A percentile compares a stretch with the other conserved stretches of the same genome.
phyloP scores from a whole-genome alignment of 1,140 invertebrate genomes.

The Lutraria rhynchaena region DNA sequence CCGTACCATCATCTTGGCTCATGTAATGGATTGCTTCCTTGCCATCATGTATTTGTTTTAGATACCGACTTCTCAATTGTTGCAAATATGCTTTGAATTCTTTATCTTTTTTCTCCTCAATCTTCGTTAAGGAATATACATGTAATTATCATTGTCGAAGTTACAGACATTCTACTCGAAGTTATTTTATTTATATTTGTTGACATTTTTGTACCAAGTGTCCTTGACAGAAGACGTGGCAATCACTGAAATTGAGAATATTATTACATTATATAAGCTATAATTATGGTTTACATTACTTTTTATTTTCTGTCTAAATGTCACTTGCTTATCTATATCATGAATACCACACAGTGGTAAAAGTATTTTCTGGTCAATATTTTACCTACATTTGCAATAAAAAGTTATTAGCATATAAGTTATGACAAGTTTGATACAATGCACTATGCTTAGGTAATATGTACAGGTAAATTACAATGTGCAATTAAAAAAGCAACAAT shows the following conservation, averaged over 20 bases:
- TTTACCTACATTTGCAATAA: too few species aligned
- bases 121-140: conserved; percentile 1
- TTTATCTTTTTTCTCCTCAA: conserved; percentile 13
- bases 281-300: too few species aligned
- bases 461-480: too few species aligned
- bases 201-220: neutral
- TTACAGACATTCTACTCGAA: conserved; percentile 11
- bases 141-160: neutral
- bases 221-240: neutral
- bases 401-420: too few species aligned
- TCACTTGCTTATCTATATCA: too few species aligned
- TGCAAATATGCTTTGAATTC: conserved; percentile 1
- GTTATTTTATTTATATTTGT: neutral
- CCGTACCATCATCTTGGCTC: neutral
- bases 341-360: too few species aligned
- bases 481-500: too few species aligned
- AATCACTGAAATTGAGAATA: conserved; percentile 1
- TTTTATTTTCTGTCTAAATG: too few species aligned
- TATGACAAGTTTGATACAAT: too few species aligned
- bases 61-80: neutral
- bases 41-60: neutral
- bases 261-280: too few species aligned
- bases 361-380: too few species aligned
- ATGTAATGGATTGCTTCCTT: neutral
- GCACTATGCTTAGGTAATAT: too few species aligned